Evolutionary conservation across 1,140 invertebrate species (phyloP), one percentile per base, ranked within the genome.

Genomic region (Diabrotica virgifera): DNA sequence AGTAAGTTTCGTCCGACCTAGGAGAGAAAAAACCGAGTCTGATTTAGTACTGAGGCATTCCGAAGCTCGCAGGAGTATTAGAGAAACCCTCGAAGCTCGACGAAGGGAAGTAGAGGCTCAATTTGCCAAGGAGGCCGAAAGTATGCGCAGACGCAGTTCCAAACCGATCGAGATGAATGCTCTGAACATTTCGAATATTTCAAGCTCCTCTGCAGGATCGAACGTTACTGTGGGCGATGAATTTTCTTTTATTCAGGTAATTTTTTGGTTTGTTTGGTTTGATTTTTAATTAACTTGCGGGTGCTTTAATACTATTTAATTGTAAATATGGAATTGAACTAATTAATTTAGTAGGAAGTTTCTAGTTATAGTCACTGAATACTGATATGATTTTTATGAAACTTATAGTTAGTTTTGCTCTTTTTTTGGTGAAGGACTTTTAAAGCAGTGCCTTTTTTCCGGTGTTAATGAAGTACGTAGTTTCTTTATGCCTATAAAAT

Each of bases 21-120:
- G 91, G 71, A 83, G 91, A 68, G 90, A 93, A 83, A 92, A 92
- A 80, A 93, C 91, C 72, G 91, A 94, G 80, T 91, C 90, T 62
- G 90, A 93, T 77, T 91, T 93, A 74, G 85, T 91, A 46, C 85
- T 88, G 73, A 82, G 87, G 68, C 88, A 85, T 82, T 78, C 85
- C 72, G 79, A 80, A 72, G 71, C 76, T 68, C 64, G 81, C 76
- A 62, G 79, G 78, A 71, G 76, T 77, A 73, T 79, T 68, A 72
- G 79, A 72, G 74, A 80, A 74, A 74, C 64, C 46, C 68, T 82
- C 62, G 79, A 82, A 65, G 78, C 77, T 9, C 73, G 84, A 76
- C 78, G 78, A 68, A 78, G 76, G 67, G 83, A 84, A 63, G 76
- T 80, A 56, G 82, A 81, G 59, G 72, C 70, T 57, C 74, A 76